phyloP scores from a whole-genome alignment of 2,888 invertebrate species.

The Caenorhabditis drosophilae region DNA sequence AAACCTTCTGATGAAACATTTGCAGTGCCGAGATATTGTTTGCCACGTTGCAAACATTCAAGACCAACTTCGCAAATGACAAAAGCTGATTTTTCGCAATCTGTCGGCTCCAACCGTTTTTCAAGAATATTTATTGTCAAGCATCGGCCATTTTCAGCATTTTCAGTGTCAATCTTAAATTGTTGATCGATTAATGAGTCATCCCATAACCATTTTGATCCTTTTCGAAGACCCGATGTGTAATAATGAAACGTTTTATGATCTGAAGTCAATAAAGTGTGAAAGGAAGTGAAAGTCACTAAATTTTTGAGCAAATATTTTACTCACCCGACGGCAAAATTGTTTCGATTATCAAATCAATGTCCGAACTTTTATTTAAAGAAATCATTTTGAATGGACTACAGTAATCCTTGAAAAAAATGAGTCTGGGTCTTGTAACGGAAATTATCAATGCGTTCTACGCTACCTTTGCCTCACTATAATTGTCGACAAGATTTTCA shows the following conservation, averaged over 20 bases:
- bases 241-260: conserved; percentile 7
- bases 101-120: conserved; percentile 37
- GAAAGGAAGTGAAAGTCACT: conserved; percentile 24
- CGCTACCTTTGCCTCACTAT: conserved; percentile 9
- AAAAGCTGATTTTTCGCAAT: conserved; percentile 43
- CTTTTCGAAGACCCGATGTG: conserved; percentile 53
- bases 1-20: conserved; percentile 20
- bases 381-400: background rate
- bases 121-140: conserved; percentile 25
- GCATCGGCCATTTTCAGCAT: conserved; percentile 40
- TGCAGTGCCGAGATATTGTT: conserved; percentile 21
- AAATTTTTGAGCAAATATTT: background rate
- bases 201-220: conserved; percentile 54
- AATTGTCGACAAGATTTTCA: conserved; percentile 15
- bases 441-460: too few relatives aligned
- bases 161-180: conserved; percentile 31
- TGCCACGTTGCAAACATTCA: conserved; percentile 35
- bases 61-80: conserved; percentile 48
- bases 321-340: background rate
- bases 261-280: conserved; percentile 6
- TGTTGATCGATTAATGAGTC: conserved; percentile 41
- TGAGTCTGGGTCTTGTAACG: too few relatives aligned
- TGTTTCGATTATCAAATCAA: background rate
- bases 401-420: too few relatives aligned
- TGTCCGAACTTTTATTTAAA: background rate